phyloP scores from a whole-genome alignment of 2,888 invertebrate species.

The Rotaria macrura region DNA sequence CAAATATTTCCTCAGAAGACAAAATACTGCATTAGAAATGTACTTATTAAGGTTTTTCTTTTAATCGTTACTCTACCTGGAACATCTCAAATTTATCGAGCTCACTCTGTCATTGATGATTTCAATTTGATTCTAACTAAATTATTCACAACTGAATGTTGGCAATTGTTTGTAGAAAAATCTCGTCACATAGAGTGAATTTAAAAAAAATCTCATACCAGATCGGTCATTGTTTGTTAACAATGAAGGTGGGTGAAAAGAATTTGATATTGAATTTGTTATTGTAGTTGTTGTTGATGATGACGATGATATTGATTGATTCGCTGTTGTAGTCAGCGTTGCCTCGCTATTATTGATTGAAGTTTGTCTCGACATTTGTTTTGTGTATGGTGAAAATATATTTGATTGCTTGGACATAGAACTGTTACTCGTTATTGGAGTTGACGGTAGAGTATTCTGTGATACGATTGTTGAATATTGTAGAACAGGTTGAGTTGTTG shows the following conservation, averaged over 20 bases:
- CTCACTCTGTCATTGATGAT: too few species aligned
- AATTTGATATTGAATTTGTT: neutral
- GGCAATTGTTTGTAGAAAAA: too few species aligned
- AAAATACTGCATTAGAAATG: too few species aligned
- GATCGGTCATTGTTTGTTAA: neutral
- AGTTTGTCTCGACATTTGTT: neutral
- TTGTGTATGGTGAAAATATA: neutral
- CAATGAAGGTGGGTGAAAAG: neutral
- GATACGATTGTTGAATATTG: constrained; percentile 4
- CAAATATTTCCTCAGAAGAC: too few species aligned
- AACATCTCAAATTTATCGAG: too few species aligned
- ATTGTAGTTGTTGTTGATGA: neutral
- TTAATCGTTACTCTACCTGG: too few species aligned
- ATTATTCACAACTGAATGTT: too few species aligned
- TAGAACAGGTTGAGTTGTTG: neutral
- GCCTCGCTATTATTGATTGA: neutral
- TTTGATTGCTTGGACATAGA: neutral
- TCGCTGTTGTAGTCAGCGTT: neutral
- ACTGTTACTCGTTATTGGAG: neutral
- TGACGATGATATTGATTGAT: neutral
- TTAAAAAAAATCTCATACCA: neutral
- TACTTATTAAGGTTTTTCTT: too few species aligned
- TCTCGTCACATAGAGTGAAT: too few species aligned
- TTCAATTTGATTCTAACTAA: neutral
- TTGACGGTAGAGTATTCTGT: neutral